phyloP scores from a whole-genome alignment of 2,113 vertebrate species.

The Pedionomus torquatus region DNA sequence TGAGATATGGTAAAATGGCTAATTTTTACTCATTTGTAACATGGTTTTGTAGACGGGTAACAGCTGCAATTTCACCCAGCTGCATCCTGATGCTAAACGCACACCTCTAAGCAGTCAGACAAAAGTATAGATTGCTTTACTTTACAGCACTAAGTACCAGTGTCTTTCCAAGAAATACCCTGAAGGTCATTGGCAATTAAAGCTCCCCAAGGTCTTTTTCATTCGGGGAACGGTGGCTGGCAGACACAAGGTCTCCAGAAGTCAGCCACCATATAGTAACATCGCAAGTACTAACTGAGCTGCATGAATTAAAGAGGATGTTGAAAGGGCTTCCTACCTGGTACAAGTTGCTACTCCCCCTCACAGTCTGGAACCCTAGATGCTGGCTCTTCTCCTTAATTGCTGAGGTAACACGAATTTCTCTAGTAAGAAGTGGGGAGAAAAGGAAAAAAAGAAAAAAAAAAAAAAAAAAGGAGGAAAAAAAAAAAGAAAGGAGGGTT shows the following conservation, averaged over 20 bases:
- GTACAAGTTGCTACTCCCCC: slow-evolving; percentile 70
- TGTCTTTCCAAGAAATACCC: slow-evolving; percentile 59
- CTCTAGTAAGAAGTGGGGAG: slow-evolving; percentile 27
- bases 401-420: slow-evolving; percentile 56
- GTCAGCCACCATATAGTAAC: slow-evolving; percentile 30
- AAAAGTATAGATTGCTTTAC: slow-evolving; percentile 11
- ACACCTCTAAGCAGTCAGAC: slow-evolving; percentile 31
- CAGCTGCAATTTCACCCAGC: slow-evolving; percentile 69
- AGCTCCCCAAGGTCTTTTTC: slow-evolving; percentile 43
- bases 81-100: slow-evolving; percentile 49
- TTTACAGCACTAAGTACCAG: slow-evolving; percentile 15
- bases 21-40: slow-evolving; percentile 71
- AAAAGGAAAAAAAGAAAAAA: neutral
- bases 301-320: slow-evolving; percentile 64
- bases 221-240: neutral
- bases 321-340: slow-evolving; percentile 68
- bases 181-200: slow-evolving; percentile 67
- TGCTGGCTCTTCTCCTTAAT: slow-evolving; percentile 61
- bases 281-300: slow-evolving; percentile 54
- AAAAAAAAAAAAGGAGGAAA: neutral
- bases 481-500: neutral
- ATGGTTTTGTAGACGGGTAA: slow-evolving; percentile 35
- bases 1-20: slow-evolving; percentile 65
- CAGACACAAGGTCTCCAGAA: slow-evolving; percentile 45
- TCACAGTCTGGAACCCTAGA: slow-evolving; percentile 60